These are phyloP conservation scores for Crepidodera aurea DNA, from an alignment of 2,888 invertebrate species.

Conservation along the genomic window DNA sequence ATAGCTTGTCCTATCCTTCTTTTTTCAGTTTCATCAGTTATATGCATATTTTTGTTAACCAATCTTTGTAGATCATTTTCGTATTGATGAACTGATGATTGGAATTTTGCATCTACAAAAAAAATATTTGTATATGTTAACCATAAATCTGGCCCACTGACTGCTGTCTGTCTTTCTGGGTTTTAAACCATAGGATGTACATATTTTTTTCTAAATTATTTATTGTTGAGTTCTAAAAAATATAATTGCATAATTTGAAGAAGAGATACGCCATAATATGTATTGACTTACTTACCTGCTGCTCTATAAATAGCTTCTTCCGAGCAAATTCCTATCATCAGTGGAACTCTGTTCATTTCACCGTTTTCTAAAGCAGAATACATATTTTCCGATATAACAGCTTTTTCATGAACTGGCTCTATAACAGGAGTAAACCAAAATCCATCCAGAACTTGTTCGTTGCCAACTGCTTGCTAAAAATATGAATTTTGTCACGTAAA, in stretches of 20 bases:
- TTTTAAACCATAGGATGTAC: no score
- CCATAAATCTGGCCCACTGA: no score
- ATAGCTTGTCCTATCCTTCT: constrained; percentile 34
- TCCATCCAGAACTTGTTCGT: constrained; percentile 42
- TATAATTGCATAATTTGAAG: no score
- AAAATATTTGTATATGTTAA: neutral
- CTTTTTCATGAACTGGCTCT: constrained; percentile 40
- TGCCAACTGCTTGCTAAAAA: constrained; percentile 36
- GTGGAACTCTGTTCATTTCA: constrained; percentile 38
- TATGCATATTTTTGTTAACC: constrained; percentile 43
- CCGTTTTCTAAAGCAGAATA: constrained; percentile 39
- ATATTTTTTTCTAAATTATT: no score
- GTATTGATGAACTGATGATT: constrained; percentile 19
- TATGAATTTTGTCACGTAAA: no score
- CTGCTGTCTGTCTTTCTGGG: no score
- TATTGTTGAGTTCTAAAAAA: no score
- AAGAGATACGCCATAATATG: neutral
- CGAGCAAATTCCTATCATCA: constrained; percentile 44
- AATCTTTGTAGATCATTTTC: constrained; percentile 37
- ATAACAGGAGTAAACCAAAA: constrained; percentile 42
- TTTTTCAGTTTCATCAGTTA: constrained; percentile 25
- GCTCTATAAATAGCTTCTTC: constrained; percentile 38
- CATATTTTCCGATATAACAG: constrained; percentile 42
- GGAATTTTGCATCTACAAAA: constrained; percentile 10
- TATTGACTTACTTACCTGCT: constrained; percentile 10